Percentiles rank a stretch among this genome's conserved stretches.
phyloP scores from a whole-genome alignment of 2,113 vertebrate genomes.

The Cnemophilus loriae region DNA sequence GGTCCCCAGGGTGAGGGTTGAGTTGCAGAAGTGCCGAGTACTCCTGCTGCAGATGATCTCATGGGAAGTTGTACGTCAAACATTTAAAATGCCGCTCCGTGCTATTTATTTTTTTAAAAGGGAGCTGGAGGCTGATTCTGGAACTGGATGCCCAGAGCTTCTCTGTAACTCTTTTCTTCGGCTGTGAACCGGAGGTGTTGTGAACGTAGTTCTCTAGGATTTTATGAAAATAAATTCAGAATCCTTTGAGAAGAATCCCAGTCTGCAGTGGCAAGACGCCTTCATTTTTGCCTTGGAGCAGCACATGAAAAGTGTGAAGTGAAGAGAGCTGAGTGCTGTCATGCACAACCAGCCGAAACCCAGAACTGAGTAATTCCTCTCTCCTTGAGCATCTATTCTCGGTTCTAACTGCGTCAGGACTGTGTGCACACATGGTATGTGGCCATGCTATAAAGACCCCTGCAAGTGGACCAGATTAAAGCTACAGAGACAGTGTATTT shows the following conservation, averaged over 20 bases:
- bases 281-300: constrained; percentile 10
- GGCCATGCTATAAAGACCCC: not conserved
- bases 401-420: not conserved
- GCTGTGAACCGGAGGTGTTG: not conserved
- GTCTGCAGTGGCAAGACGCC: not conserved
- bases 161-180: not conserved
- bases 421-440: not conserved
- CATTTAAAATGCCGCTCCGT: not conserved
- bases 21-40: not conserved
- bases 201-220: not conserved
- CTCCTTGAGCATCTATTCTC: not conserved
- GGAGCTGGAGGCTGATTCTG: not conserved
- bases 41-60: constrained; percentile 16
- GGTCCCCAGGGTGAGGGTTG: constrained; percentile 25
- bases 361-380: not conserved
- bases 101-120: constrained; percentile 24
- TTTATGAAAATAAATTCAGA: constrained; percentile 5
- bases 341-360: not conserved
- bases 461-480: not conserved
- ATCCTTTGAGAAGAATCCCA: not conserved
- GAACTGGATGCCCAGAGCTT: not conserved
- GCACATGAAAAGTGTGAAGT: not conserved
- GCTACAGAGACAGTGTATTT: not conserved
- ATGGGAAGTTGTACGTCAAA: not conserved
- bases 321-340: not conserved